Base-by-base conservation (phyloP, 2,888 invertebrate genomes). In the Tanypteryx hageni region DNA sequence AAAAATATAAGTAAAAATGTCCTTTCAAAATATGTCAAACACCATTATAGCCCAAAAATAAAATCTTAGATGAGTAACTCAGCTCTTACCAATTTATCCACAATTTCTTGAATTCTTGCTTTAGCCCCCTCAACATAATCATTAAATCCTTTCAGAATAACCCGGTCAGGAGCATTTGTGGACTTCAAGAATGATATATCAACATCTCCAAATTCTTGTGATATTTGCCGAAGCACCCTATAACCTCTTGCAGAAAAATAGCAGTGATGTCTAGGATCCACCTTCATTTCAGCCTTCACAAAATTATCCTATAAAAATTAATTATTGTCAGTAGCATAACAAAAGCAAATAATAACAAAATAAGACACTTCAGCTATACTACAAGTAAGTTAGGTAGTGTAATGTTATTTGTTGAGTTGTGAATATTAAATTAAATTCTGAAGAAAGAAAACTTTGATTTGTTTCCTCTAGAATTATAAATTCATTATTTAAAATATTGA, bases 41-140 rank as follows among this genome's bases (percentile, higher is more conserved):
- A n/a, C n/a, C n/a, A n/a, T n/a, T n/a, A n/a, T n/a, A n/a, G n/a
- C n/a, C n/a, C n/a, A n/a, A n/a, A n/a, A n/a, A n/a, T n/a, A n/a
- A n/a, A n/a, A n/a, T n/a, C n/a, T n/a, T n/a, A n/a, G n/a, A n/a
- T n/a, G n/a, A n/a, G n/a, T n/a, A n/a, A n/a, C n/a, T n/a, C n/a
- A 57, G 84, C 8, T 83, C 93, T 93, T 93, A 95, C 98, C 94
- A 98, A 95, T 94, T 99, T 99, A 93, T 97, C 96, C 91, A 99
- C 98, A 93, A 99, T 98, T 94, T 99, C 99, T 93, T 96, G 96
- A 94, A 99, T 99, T 93, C 98, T 97, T 93, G 96, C 96, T 94
- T 98, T 99, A 59, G 99, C 99, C 4, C 97, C 98, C 94, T 99
- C 99, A 93, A 99, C 99, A 95, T 98, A 99, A 93, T 99, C 99